Evolutionary conservation across 2,797 vertebrate species (phyloP), one percentile per base, ranked within the genome.

Genomic region (Pangasius sanitwongsei): DNA sequence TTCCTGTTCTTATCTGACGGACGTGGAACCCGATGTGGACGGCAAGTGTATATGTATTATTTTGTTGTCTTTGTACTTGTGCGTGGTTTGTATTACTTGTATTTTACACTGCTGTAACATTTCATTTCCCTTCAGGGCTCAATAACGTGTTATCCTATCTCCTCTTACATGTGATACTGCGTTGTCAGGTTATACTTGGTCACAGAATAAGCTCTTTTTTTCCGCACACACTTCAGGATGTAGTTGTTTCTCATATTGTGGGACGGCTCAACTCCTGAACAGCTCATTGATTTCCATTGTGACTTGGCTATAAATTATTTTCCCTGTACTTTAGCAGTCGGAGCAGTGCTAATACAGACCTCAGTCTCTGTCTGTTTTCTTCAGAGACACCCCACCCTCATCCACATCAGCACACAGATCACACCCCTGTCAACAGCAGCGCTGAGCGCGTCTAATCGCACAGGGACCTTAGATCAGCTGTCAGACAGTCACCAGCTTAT

Each of bases 401-500:
- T 89, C 75, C 83, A 88, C 90, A 90, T 90, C 88, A 89, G 82
- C 82, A 91, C 91, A 91, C 89, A 90, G 91, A 92, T 92, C 92
- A 92, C 92, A 92, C 88, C 87, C 90, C 87, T 88, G 91, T 92
- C 91, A 91, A 69, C 87, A 70, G 87, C 57, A 72, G 65, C 78
- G 85, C 69, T 86, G 87, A 69, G 84, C 93, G 90, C 91, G 75
- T 91, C 92, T 91, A 92, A 91, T 90, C 61, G 69, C 90, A 34
- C 77, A 89, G 92, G 89, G 92, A 91, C 92, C 91, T 92, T 94
- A 94, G 91, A 92, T 94, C 94, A 94, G 90, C 31, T 92, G 92
- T 93, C 91, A 94, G 91, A 92, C 94, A 93, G 92, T 95, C 53
- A 89, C 92, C 90, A 87, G 92, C 93, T 95, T 95, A 95, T 95